Evolutionary conservation across 2,888 invertebrate species (phyloP).

Genomic region (Steinernema hermaphroditum): DNA sequence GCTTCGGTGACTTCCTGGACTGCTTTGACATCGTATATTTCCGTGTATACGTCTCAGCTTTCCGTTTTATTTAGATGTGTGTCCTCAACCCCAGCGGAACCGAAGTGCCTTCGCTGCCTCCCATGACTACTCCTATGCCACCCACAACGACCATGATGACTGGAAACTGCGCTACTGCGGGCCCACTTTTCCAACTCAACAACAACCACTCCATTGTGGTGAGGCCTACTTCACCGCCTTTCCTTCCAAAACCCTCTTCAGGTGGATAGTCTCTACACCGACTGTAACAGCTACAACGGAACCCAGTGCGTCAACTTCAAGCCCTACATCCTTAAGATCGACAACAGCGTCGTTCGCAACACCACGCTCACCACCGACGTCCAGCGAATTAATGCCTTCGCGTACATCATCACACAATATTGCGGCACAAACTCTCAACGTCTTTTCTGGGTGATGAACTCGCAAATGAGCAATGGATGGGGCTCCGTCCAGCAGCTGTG

Average conservation of each 20-base stretch:
- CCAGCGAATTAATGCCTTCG: not conserved
- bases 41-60: too few species aligned
- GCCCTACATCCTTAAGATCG: not conserved
- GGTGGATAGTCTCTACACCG: not conserved
- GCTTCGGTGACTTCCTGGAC: too few species aligned
- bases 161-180: not conserved
- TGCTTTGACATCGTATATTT: too few species aligned
- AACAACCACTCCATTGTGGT: constrained; percentile 4
- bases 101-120: too few species aligned
- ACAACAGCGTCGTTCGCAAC: not conserved
- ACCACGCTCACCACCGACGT: not conserved
- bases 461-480: not conserved
- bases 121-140: not conserved
- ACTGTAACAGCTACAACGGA: not conserved
- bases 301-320: constrained; percentile 5
- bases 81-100: too few species aligned
- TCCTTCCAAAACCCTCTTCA: too few species aligned
- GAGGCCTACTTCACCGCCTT: too few species aligned
- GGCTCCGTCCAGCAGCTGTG: constrained; percentile 1
- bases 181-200: not conserved
- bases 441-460: not conserved
- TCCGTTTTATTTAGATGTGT: too few species aligned
- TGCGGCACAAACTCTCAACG: not conserved
- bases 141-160: not conserved
- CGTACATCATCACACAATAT: not conserved